Conservation (phyloP, 2,888 invertebrate genomes). For the Glaucopsyche alexis region DNA sequence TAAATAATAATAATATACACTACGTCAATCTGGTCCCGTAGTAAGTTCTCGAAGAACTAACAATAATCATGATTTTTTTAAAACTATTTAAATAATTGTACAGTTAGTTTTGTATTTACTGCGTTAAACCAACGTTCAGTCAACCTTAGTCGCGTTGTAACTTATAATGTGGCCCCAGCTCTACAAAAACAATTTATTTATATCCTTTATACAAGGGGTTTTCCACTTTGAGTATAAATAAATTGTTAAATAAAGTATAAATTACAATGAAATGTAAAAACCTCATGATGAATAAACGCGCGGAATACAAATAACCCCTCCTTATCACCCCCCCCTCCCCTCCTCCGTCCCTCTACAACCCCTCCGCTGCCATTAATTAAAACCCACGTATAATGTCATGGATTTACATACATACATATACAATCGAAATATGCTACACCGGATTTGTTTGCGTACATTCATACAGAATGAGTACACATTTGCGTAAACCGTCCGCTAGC, state of each 20-base stretch:
- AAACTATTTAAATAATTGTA: too few species aligned
- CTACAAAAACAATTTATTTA: too few species aligned
- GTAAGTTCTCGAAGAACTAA: too few species aligned
- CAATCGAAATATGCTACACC: not conserved
- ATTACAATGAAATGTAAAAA: not conserved
- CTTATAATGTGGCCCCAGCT: too few species aligned
- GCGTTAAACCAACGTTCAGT: too few species aligned
- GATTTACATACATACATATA: not conserved
- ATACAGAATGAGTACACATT: not conserved
- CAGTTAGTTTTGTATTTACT: too few species aligned
- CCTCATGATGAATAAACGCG: not conserved
- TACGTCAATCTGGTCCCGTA: too few species aligned
- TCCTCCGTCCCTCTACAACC: not conserved
- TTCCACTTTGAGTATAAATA: too few species aligned
- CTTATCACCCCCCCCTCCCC: not conserved
- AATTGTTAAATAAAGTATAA: not conserved
- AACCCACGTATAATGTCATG: not conserved
- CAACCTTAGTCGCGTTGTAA: too few species aligned
- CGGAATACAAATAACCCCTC: not conserved
- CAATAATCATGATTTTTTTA: too few species aligned
- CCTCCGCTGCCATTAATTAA: conserved; percentile 6
- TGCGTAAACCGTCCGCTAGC: not conserved
- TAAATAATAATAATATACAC: too few species aligned
- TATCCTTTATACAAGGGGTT: too few species aligned
- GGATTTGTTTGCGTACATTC: not conserved